phyloP scores from a whole-genome alignment of 92 coral and sea anemone genomes.

The Hydrozoanthus gracilis region DNA sequence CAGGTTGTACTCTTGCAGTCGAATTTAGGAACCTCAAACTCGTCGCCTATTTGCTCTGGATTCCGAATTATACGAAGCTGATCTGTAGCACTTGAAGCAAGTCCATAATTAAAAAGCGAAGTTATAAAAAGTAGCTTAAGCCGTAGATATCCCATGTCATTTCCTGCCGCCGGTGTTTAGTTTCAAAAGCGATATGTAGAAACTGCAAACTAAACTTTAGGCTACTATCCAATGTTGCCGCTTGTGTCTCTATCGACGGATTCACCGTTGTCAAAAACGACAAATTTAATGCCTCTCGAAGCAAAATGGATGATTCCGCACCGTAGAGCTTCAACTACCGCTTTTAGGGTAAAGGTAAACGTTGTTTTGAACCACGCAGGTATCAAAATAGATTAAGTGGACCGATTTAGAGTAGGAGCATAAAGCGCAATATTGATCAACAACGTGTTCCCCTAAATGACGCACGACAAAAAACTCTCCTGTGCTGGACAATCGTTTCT shows the following conservation, averaged over 20 bases:
- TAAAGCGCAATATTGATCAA: neutral
- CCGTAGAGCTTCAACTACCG: neutral
- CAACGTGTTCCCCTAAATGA: neutral
- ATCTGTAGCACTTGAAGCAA: neutral
- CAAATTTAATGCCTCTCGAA: too few relatives aligned
- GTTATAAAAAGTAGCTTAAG: neutral
- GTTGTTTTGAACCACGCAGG: neutral
- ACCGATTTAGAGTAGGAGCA: neutral
- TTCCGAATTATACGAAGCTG: neutral
- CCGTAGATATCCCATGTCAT: neutral
- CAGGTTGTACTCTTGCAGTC: constrained; percentile 5
- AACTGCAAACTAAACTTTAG: neutral
- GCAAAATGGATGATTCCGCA: neutral
- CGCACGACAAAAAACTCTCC: neutral
- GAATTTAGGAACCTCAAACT: neutral
- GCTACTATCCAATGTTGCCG: neutral
- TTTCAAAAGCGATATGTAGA: neutral
- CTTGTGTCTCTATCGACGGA: neutral
- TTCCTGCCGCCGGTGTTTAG: neutral
- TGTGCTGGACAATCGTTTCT: neutral
- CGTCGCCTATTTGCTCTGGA: constrained; percentile 26
- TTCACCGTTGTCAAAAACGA: too few relatives aligned
- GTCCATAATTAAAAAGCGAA: neutral
- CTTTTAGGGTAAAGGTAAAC: neutral
- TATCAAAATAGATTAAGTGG: neutral